A percentile compares a stretch with the other conserved stretches of the same genome.
Evolutionary conservation across 2,888 invertebrate genomes (phyloP).

Genomic region (Drosophila nigricruria): DNA sequence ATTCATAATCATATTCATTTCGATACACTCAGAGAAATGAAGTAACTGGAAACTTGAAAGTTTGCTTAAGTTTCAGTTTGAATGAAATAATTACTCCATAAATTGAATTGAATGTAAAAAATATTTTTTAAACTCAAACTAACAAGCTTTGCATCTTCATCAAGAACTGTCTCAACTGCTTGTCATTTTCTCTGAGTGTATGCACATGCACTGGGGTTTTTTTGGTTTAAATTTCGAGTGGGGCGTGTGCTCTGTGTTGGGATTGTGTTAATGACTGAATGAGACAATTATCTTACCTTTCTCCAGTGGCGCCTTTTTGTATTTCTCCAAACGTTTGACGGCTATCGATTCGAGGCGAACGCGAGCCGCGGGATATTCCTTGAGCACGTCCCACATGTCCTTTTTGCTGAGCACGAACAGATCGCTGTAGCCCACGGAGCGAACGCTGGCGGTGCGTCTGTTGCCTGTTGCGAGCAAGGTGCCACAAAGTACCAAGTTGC

Average conservation of each 20-base stretch:
- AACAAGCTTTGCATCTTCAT: too few species aligned
- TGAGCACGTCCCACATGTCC: slow-evolving; percentile 99
- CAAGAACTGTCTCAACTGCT: background rate
- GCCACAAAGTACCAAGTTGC: slow-evolving; percentile 15
- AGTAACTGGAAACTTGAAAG: background rate
- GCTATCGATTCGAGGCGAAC: slow-evolving; percentile 98
- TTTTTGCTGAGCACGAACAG: slow-evolving; percentile 99
- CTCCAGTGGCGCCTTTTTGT: slow-evolving; percentile 96
- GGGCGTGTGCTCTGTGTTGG: background rate
- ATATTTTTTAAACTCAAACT: too few species aligned
- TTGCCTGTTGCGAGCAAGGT: slow-evolving; percentile 89
- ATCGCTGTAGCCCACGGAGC: slow-evolving; percentile 99
- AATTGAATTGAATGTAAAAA: too few species aligned
- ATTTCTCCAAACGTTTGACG: slow-evolving; percentile 98
- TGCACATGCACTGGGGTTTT: background rate
- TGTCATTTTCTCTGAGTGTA: slow-evolving; percentile 12
- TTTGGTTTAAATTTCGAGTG: slow-evolving; percentile 26
- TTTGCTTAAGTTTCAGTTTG: too few species aligned
- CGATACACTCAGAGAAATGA: slow-evolving; percentile 11
- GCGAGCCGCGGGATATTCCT: slow-evolving; percentile 97
- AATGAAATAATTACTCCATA: too few species aligned
- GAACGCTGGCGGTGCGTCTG: slow-evolving; percentile 98
- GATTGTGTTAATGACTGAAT: background rate
- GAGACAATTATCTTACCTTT: slow-evolving; percentile 89
- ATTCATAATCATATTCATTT: slow-evolving; percentile 33